phyloP scores from a whole-genome alignment of 2,888 invertebrate species.

The Muscina levida region DNA sequence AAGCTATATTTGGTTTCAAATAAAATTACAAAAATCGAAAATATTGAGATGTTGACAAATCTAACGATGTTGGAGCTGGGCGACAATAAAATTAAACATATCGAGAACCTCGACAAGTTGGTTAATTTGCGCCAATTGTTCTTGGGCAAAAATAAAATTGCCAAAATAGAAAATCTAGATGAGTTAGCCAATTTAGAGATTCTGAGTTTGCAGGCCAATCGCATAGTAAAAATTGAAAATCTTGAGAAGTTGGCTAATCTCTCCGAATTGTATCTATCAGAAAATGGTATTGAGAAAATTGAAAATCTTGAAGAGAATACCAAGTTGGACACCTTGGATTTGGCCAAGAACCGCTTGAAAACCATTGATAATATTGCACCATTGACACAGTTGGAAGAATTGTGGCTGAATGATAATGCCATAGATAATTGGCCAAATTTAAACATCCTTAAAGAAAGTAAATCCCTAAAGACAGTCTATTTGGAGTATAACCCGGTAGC shows the following conservation, averaged over 20 bases:
- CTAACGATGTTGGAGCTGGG: constrained; percentile 95
- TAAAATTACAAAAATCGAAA: constrained; percentile 92
- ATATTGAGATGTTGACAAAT: constrained; percentile 88
- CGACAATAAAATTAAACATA: constrained; percentile 94
- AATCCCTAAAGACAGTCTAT: constrained; percentile 90
- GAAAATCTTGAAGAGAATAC: constrained; percentile 87
- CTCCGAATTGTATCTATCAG: constrained; percentile 94
- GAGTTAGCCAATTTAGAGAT: constrained; percentile 87
- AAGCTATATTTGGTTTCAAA: constrained; percentile 95
- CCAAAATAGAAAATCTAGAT: constrained; percentile 90
- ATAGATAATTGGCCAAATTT: constrained; percentile 92
- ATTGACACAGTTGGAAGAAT: constrained; percentile 90
- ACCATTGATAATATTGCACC: constrained; percentile 89
- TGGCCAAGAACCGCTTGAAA: constrained; percentile 92
- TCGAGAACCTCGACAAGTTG: constrained; percentile 91
- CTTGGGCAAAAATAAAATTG: constrained; percentile 97
- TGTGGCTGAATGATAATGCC: constrained; percentile 97
- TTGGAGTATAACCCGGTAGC: constrained; percentile 95
- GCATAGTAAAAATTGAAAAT: constrained; percentile 92
- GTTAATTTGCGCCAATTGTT: constrained; percentile 89
- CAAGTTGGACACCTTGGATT: constrained; percentile 91
- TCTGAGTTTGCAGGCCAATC: constrained; percentile 94
- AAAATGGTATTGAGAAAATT: constrained; percentile 92
- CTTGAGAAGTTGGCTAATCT: constrained; percentile 87
- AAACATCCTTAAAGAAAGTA: constrained; percentile 86